A percentile compares a stretch with the other conserved stretches of the same genome.
Evolutionary conservation across 2,888 invertebrate species (phyloP).

Genomic region (Trypoxylon attenuatum): DNA sequence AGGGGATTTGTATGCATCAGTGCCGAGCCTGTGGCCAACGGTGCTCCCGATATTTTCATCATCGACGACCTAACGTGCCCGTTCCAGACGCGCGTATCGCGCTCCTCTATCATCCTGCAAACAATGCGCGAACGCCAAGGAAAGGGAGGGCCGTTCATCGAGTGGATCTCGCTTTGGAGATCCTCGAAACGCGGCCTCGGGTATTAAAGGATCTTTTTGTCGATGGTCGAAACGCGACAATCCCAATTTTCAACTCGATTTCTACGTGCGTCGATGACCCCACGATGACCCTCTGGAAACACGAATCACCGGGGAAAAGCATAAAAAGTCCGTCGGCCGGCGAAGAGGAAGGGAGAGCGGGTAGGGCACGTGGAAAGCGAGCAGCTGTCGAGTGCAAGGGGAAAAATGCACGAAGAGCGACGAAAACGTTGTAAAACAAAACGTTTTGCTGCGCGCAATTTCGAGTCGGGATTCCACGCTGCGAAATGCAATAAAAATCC

Average conservation of each 20-base stretch:
- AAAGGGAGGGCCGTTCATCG: constrained; percentile 48
- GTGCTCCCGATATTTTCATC: constrained; percentile 29
- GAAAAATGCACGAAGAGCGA: constrained; percentile 1
- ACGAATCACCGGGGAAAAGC: constrained; percentile 19
- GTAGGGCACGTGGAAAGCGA: not conserved
- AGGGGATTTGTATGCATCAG: constrained; percentile 24
- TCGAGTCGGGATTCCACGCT: constrained; percentile 52
- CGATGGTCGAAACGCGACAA: constrained; percentile 45
- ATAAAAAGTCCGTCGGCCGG: constrained; percentile 34
- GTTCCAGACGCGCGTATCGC: constrained; percentile 2
- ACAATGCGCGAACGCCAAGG: constrained; percentile 27
- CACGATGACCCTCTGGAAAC: constrained; percentile 32
- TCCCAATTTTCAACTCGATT: constrained; percentile 51
- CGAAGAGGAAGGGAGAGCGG: not conserved
- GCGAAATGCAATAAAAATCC: constrained; percentile 56
- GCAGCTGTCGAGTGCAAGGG: not conserved
- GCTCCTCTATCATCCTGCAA: not conserved
- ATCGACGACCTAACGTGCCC: constrained; percentile 6
- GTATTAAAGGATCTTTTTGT: constrained; percentile 52
- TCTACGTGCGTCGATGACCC: constrained; percentile 35
- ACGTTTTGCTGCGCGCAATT: constrained; percentile 55
- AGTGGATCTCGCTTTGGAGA: constrained; percentile 18
- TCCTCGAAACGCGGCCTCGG: constrained; percentile 45
- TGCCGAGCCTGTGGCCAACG: constrained; percentile 1
- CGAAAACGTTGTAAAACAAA: constrained; percentile 50